These are phyloP conservation scores for Baryphthengus martii DNA, from an alignment of 2,113 vertebrate species.

Conservation along the genomic window DNA sequence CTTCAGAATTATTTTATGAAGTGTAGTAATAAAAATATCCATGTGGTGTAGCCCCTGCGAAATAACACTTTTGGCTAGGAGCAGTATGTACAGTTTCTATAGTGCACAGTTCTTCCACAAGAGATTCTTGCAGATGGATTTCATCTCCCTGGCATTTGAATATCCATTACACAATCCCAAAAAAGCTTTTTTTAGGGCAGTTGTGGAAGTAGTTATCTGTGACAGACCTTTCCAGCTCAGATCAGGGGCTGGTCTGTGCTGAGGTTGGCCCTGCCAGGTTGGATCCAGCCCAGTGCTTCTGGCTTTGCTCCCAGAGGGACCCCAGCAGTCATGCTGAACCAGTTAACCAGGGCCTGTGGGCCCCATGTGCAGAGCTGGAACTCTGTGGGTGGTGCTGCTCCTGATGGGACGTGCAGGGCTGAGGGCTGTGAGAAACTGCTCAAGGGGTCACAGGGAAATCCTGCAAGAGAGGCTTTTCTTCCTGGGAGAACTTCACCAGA, in stretches of 20 bases:
- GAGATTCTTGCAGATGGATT: conserved; percentile 37
- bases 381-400: not conserved
- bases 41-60: conserved; percentile 10
- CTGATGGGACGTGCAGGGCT: not conserved
- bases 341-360: not conserved
- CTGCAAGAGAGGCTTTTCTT: not conserved
- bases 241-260: not conserved
- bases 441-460: not conserved
- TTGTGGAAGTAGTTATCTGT: not conserved
- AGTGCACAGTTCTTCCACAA: not conserved
- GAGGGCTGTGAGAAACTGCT: not conserved
- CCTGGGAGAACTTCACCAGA: not conserved
- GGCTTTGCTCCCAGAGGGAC: not conserved
- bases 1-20: conserved; percentile 55
- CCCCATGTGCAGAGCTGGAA: not conserved
- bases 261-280: not conserved
- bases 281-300: not conserved
- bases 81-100: not conserved
- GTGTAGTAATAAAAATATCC: conserved; percentile 49
- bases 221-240: not conserved
- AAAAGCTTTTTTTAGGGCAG: not conserved
- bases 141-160: conserved; percentile 21
- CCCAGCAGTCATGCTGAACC: not conserved
- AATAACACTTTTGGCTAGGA: conserved; percentile 6
- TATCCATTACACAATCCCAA: not conserved